Percentiles rank a stretch among this genome's conserved stretches.
Conservation (phyloP, 2,113 vertebrate genomes). For the Philantomba maxwellii region DNA sequence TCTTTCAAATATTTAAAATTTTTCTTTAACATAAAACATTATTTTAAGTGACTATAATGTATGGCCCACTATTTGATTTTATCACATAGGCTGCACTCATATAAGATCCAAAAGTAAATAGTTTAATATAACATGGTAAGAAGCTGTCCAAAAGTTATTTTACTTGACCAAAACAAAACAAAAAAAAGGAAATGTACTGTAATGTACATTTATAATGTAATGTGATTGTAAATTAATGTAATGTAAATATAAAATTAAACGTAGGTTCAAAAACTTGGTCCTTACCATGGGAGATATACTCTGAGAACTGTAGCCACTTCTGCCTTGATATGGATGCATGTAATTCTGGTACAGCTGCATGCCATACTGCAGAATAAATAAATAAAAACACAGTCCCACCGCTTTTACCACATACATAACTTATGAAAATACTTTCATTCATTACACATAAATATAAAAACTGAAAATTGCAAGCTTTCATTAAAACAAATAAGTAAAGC, state of each 20-base stretch:
- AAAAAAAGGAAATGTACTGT: background rate
- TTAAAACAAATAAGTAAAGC: background rate
- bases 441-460: background rate
- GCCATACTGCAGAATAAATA: conserved; percentile 86
- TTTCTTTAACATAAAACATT: background rate
- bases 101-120: background rate
- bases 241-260: background rate
- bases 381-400: conserved; percentile 7
- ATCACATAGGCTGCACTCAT: background rate
- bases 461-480: background rate
- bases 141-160: background rate
- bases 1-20: conserved; percentile 9
- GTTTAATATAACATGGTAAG: background rate
- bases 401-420: background rate
- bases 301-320: conserved; percentile 82
- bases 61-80: background rate
- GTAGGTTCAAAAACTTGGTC: conserved; percentile 31
- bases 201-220: background rate
- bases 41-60: background rate
- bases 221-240: background rate
- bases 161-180: background rate
- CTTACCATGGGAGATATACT: conserved; percentile 92
- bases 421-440: background rate
- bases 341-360: conserved; percentile 97
- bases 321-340: conserved; percentile 88